A percentile compares a stretch with the other conserved stretches of the same genome.
Evolutionary conservation across 2,888 invertebrate species (phyloP).

Genomic region (Lymantria dispar): DNA sequence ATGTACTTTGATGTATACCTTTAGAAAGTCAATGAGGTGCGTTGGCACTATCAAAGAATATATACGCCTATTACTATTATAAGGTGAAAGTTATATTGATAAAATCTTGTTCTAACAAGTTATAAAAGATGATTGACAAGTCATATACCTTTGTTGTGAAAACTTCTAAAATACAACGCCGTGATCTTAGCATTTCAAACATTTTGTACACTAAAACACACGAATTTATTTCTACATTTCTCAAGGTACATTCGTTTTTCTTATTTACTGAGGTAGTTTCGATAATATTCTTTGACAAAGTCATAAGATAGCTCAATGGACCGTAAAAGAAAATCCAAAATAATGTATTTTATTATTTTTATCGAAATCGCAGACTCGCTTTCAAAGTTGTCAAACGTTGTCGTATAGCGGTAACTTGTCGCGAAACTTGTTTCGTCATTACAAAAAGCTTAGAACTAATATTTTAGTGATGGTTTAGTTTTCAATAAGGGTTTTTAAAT

Average conservation of each 20-base stretch:
- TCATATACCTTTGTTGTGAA: conserved; percentile 1
- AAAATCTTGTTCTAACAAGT: conserved; percentile 4
- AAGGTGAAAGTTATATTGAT: not conserved
- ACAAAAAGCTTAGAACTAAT: conserved; percentile 12
- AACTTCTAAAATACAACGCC: conserved; percentile 1
- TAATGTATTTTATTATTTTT: conserved; percentile 34
- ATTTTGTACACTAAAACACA: conserved; percentile 7
- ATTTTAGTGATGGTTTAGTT: conserved; percentile 20
- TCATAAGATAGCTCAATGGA: conserved; percentile 34
- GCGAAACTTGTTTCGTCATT: conserved; percentile 13
- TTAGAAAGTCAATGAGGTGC: conserved; percentile 4
- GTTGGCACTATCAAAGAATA: conserved; percentile 7
- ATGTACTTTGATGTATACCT: conserved; percentile 1
- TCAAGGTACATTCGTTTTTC: conserved; percentile 22
- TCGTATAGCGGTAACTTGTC: conserved; percentile 12
- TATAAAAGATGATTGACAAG: conserved; percentile 9
- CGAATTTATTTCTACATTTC: conserved; percentile 13
- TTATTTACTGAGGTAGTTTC: conserved; percentile 25
- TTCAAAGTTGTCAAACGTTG: conserved; percentile 16
- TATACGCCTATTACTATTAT: conserved; percentile 1
- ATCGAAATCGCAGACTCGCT: conserved; percentile 23
- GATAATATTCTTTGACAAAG: conserved; percentile 32
- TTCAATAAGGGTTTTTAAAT: conserved; percentile 26
- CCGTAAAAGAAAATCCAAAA: conserved; percentile 33
- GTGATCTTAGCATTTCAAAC: conserved; percentile 3